A percentile compares a stretch with the other conserved stretches of the same genome.
Conservation (phyloP, 2,888 invertebrate genomes). For the Beris chalybata region DNA sequence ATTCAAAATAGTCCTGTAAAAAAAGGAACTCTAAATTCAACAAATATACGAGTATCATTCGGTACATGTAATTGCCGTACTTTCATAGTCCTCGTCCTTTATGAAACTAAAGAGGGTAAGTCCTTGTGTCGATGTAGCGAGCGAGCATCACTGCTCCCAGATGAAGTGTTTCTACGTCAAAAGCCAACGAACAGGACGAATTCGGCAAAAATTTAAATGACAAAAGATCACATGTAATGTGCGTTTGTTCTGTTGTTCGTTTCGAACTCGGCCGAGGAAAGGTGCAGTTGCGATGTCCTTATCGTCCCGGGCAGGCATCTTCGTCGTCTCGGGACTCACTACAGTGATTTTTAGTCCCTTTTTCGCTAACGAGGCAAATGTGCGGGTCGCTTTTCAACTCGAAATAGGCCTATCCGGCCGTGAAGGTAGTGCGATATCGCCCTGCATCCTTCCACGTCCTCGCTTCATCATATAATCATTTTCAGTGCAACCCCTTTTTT, state of each 20-base stretch:
- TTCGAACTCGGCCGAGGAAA: constrained; percentile 15
- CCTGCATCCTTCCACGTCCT: constrained; percentile 12
- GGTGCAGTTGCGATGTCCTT: constrained; percentile 8
- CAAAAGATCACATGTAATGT: constrained; percentile 29
- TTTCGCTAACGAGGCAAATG: constrained; percentile 23
- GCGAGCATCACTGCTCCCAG: constrained; percentile 16
- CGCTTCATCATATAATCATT: constrained; percentile 40
- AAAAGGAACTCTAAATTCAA: constrained; percentile 18
- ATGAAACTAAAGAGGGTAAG: constrained; percentile 3
- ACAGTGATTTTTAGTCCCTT: background rate
- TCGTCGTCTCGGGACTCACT: background rate
- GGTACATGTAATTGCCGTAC: constrained; percentile 12
- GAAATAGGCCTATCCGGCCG: background rate
- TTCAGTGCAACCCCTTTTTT: constrained; percentile 25
- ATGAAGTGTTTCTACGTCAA: constrained; percentile 36
- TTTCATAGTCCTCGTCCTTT: background rate
- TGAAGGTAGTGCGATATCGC: background rate
- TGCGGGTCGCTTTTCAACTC: constrained; percentile 9
- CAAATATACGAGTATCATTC: background rate
- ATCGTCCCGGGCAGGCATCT: no score
- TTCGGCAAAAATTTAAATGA: constrained; percentile 35
- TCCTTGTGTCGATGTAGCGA: constrained; percentile 23
- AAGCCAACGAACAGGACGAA: constrained; percentile 23
- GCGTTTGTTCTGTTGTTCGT: constrained; percentile 11
- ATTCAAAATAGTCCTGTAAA: constrained; percentile 26